These are phyloP conservation scores for Leptinotarsa tumamoca DNA, from an alignment of 2,888 invertebrate species.

Conservation along the genomic window DNA sequence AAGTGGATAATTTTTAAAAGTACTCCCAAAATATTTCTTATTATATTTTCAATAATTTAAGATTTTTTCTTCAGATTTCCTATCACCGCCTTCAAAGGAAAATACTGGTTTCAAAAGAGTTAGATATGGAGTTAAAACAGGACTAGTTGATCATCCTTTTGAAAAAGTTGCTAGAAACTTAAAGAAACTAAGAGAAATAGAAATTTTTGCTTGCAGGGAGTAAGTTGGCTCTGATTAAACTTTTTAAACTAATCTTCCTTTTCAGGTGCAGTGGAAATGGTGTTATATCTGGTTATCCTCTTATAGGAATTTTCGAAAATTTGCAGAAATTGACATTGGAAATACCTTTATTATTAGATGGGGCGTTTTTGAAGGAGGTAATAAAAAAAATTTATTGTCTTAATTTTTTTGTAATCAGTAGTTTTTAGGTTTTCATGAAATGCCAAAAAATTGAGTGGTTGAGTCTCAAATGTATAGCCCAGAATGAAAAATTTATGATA, in stretches of 20 bases:
- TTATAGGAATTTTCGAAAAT: slow-evolving; percentile 29
- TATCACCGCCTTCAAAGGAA: slow-evolving; percentile 2
- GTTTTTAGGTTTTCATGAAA: slow-evolving; percentile 35
- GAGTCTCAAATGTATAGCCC: slow-evolving; percentile 24
- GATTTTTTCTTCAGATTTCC: neutral
- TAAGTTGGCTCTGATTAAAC: slow-evolving; percentile 4
- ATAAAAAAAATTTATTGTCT: neutral
- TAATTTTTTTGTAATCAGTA: neutral
- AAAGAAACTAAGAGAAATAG: slow-evolving; percentile 31
- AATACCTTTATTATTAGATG: slow-evolving; percentile 32
- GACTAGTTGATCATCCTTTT: slow-evolving; percentile 32
- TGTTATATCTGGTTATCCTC: slow-evolving; percentile 28
- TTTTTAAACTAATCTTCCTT: neutral
- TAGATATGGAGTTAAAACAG: slow-evolving; percentile 30
- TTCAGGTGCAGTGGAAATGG: slow-evolving; percentile 32
- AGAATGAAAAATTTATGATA: slow-evolving; percentile 34
- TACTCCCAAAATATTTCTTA: neutral
- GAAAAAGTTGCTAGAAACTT: slow-evolving; percentile 31
- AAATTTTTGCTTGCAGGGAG: slow-evolving; percentile 31
- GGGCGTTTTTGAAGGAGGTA: slow-evolving; percentile 37
- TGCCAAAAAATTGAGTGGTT: slow-evolving; percentile 32
- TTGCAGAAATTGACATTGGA: slow-evolving; percentile 34
- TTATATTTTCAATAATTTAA: neutral
- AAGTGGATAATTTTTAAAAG: too few species aligned
- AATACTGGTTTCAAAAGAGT: slow-evolving; percentile 28